Base-by-base conservation (phyloP, 1,140 invertebrate species). In the Drosophila littoralis region DNA sequence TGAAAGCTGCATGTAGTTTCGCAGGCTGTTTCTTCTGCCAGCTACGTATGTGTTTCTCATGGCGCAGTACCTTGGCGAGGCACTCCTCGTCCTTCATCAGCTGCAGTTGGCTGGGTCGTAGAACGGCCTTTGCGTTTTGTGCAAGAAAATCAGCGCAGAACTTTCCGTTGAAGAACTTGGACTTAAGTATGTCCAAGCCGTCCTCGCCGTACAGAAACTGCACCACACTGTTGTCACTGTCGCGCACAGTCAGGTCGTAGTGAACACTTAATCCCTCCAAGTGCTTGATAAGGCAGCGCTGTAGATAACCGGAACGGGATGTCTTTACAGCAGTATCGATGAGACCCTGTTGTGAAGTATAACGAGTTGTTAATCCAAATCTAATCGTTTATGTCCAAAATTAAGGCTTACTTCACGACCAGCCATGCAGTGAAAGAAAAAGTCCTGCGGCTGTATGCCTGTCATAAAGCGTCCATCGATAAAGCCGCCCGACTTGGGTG, bases 381-480 rank as follows among this genome's bases (percentile, higher is more conserved):
- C 7, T 1, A 22, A 7, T n/a, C 4, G 13, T 22, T 0, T 2
- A 43, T 50, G 10, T n/a, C 1, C 0, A 35, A 12, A 60, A 33
- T 48, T 0, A 7, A 28, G 48, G 36, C 74, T 75, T 91, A 95
- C 96, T 95, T 99, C 99, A 93, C 99, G 95, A 71, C 99, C 99
- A 57, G 99, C 99, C 98, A 99, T 99, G 92, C 98, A 99, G 94
- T 99, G 98, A 93, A 99, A 99, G 93, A 99, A 99, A 91, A 99
- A 99, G 91, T 99, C 98, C 93, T 99, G 98, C 0, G 98, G 98
- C 86, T 97, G 95, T 73, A 99, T 98, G 59, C 99, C 99, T 0
- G 98, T 99, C 94, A 99, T 96, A 88, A 99, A 99, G 33, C 99
- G 94, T 3, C 97, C 97, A 81, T 97, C 96, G 40, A 99, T 97